These are phyloP conservation scores for Unio pictorum DNA, from an alignment of 2,888 invertebrate genomes.

Conservation along the genomic window DNA sequence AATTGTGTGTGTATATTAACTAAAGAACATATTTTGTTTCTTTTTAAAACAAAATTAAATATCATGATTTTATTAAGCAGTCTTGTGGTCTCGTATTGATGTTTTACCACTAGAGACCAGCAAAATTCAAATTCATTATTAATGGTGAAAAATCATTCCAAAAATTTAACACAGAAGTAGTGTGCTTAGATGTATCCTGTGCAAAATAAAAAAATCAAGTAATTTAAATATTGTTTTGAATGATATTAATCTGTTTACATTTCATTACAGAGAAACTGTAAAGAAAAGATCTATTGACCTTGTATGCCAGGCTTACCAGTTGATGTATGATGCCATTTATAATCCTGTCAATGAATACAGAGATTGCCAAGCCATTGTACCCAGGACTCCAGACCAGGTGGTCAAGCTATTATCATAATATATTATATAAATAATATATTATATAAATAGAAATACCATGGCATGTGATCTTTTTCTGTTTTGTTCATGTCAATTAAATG, in stretches of 20 bases:
- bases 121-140: too few relatives aligned
- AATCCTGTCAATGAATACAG: constrained; percentile 85
- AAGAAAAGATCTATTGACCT: constrained; percentile 89
- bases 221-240: background rate
- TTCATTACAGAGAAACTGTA: constrained; percentile 65
- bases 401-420: constrained; percentile 61
- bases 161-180: too few relatives aligned
- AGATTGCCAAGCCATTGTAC: constrained; percentile 82
- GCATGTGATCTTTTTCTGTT: too few relatives aligned
- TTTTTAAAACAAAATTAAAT: too few relatives aligned
- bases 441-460: too few relatives aligned
- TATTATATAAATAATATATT: constrained; percentile 16
- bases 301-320: constrained; percentile 89
- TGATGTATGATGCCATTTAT: constrained; percentile 86
- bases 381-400: constrained; percentile 81
- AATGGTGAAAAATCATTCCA: too few relatives aligned
- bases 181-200: background rate
- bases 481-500: too few relatives aligned
- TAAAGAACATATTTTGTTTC: too few relatives aligned
- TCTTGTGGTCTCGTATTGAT: too few relatives aligned
- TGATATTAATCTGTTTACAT: constrained; percentile 3
- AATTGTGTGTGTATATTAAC: too few relatives aligned
- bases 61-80: too few relatives aligned
- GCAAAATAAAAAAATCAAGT: background rate
- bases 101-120: too few relatives aligned